Percentiles rank a stretch among this genome's conserved stretches.
These are phyloP conservation scores for Acronicta aceris DNA, from an alignment of 2,888 invertebrate genomes.

Conservation along the genomic window DNA sequence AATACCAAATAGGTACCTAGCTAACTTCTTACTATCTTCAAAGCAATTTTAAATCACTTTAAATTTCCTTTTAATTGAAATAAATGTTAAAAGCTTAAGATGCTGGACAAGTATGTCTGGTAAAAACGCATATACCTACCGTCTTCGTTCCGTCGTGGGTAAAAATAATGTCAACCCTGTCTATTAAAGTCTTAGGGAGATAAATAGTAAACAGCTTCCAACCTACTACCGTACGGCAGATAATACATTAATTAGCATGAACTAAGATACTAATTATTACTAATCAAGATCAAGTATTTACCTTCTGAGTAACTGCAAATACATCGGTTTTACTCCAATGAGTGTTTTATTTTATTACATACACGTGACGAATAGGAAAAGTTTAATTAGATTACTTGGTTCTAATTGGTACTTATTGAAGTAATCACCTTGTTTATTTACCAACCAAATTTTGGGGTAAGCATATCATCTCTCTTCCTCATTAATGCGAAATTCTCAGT, in stretches of 20 bases:
- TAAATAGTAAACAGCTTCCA: constrained; percentile 45
- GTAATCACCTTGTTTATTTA: constrained; percentile 3
- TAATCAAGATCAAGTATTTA: constrained; percentile 22
- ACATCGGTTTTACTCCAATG: constrained; percentile 6
- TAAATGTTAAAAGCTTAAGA: no score
- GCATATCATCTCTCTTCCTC: no score
- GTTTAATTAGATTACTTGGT: constrained; percentile 21
- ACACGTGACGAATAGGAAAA: constrained; percentile 28
- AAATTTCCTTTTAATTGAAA: no score
- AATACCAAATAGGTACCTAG: no score
- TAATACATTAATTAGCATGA: constrained; percentile 40
- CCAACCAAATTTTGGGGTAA: no score
- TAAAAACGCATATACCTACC: no score
- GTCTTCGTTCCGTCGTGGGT: no score
- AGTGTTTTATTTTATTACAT: neutral
- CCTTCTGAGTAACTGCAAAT: constrained; percentile 14
- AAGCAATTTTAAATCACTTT: no score
- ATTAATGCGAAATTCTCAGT: no score
- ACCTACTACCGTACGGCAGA: constrained; percentile 31
- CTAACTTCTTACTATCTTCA: no score
- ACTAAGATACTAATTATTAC: constrained; percentile 36
- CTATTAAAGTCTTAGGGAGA: constrained; percentile 28
- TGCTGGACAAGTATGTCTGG: no score
- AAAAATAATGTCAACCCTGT: no score
- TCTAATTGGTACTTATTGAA: constrained; percentile 9